Percentiles rank a stretch among this genome's conserved stretches.
Conservation (phyloP, 2,888 invertebrate genomes). For the Ceramica pisi region DNA sequence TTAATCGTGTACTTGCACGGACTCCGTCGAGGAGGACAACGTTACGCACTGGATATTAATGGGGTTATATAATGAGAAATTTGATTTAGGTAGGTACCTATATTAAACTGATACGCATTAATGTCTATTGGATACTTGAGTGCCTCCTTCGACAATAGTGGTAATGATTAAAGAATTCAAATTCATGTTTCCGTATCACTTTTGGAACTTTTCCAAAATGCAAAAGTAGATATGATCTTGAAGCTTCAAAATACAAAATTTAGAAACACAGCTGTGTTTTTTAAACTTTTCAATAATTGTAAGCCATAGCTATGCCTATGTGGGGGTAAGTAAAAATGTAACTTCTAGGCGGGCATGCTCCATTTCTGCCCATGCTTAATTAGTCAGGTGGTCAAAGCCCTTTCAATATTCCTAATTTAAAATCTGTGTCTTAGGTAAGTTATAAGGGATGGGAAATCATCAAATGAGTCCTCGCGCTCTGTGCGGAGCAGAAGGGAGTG, state of each 20-base stretch:
- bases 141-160: not conserved
- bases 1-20: not conserved
- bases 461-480: too few species aligned
- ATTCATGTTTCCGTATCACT: not conserved
- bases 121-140: not conserved
- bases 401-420: too few species aligned
- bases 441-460: too few species aligned
- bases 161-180: not conserved
- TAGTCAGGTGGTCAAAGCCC: too few species aligned
- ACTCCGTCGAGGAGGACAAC: constrained; percentile 13
- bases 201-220: not conserved
- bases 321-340: too few species aligned
- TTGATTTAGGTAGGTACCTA: constrained; percentile 44
- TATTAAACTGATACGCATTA: constrained; percentile 10
- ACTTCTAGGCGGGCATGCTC: too few species aligned
- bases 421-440: too few species aligned
- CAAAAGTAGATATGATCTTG: too few species aligned
- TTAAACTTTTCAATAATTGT: not conserved
- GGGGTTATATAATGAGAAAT: constrained; percentile 29
- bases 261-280: not conserved
- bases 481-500: too few species aligned
- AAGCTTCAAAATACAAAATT: not conserved
- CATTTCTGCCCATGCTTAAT: too few species aligned
- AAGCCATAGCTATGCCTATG: too few species aligned
- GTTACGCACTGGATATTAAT: constrained; percentile 28